Percentiles rank a stretch among this genome's conserved stretches.
Evolutionary conservation across 2,113 vertebrate species (phyloP).

Genomic region (Atractosteus spatula): DNA sequence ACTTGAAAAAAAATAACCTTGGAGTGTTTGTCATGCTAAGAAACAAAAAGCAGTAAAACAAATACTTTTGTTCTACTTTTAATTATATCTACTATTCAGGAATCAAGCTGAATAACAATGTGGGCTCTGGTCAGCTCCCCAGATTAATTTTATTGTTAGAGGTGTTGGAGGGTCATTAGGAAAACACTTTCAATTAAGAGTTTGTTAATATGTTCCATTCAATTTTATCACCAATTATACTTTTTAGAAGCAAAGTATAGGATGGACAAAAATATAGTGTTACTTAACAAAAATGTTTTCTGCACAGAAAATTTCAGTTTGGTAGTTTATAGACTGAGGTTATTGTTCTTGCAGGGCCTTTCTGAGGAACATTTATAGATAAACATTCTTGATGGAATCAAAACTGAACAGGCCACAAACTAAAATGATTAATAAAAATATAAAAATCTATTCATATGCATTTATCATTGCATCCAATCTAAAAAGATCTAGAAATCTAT

Average conservation of each 20-base stretch:
- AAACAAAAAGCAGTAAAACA: too few relatives aligned
- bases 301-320: neutral
- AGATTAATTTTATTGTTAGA: constrained; percentile 32
- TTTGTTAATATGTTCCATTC: constrained; percentile 42
- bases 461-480: too few relatives aligned
- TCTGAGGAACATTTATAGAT: too few relatives aligned
- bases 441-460: too few relatives aligned
- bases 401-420: too few relatives aligned
- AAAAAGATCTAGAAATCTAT: too few relatives aligned
- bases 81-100: constrained; percentile 23
- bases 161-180: constrained; percentile 41
- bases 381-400: too few relatives aligned
- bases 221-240: constrained; percentile 19
- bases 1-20: too few relatives aligned
- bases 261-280: constrained; percentile 22
- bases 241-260: neutral
- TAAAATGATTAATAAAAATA: too few relatives aligned
- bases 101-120: constrained; percentile 44
- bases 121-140: constrained; percentile 25
- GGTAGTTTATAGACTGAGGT: too few relatives aligned
- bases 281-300: constrained; percentile 16
- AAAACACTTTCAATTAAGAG: constrained; percentile 55
- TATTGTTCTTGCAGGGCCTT: too few relatives aligned
- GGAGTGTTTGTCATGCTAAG: too few relatives aligned
- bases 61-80: constrained; percentile 1